phyloP scores from a whole-genome alignment of 2,888 invertebrate genomes.

The Philhelius pedissequus region DNA sequence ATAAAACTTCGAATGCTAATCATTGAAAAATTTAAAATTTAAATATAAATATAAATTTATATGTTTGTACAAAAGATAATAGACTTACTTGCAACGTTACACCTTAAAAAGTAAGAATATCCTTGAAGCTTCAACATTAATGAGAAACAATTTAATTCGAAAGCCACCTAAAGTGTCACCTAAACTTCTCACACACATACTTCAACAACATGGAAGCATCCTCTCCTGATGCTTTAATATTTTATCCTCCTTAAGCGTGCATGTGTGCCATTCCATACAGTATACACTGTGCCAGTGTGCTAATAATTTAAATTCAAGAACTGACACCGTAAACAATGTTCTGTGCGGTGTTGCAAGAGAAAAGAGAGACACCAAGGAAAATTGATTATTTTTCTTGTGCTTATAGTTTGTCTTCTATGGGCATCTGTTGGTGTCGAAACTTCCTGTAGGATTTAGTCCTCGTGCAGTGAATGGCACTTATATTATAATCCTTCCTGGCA shows the following conservation, averaged over 20 bases:
- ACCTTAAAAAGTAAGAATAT: constrained; percentile 10
- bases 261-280: not conserved
- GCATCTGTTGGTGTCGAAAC: constrained; percentile 46
- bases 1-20: no score
- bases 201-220: not conserved
- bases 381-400: constrained; percentile 55
- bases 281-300: not conserved
- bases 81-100: constrained; percentile 8
- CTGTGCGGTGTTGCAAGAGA: constrained; percentile 5
- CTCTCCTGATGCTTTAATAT: not conserved
- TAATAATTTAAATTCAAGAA: constrained; percentile 64
- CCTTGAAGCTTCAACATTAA: constrained; percentile 15
- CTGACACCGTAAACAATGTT: constrained; percentile 64
- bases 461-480: constrained; percentile 13
- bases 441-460: constrained; percentile 14
- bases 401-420: constrained; percentile 31
- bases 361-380: not conserved
- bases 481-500: constrained; percentile 1
- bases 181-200: not conserved
- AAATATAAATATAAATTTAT: no score
- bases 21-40: no score
- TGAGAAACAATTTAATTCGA: constrained; percentile 43
- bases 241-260: not conserved
- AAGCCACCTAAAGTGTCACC: constrained; percentile 28
- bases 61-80: no score